These are phyloP conservation scores for Sylvia borin DNA, from an alignment of 2,797 vertebrate species.

Conservation along the genomic window DNA sequence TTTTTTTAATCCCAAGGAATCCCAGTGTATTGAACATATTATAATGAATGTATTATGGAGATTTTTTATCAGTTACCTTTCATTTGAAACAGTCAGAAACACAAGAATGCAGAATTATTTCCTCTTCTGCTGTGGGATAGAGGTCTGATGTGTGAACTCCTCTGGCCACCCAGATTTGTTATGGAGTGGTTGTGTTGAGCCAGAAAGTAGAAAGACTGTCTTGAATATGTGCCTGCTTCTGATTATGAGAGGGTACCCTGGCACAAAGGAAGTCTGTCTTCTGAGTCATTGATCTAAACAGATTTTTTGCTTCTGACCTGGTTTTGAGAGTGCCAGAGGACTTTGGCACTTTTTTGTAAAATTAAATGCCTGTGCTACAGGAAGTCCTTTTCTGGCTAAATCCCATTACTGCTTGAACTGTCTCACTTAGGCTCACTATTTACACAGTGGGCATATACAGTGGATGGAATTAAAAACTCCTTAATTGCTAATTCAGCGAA, in stretches of 20 bases:
- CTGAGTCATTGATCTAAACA: background rate
- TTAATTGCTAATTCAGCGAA: background rate
- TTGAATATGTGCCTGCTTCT: conserved; percentile 11
- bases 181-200: background rate
- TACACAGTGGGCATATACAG: background rate
- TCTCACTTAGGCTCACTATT: background rate
- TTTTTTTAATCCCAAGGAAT: background rate
- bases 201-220: background rate
- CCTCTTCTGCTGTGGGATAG: background rate
- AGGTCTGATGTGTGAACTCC: background rate
- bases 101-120: background rate
- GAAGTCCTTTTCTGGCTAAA: background rate
- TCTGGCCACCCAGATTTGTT: background rate
- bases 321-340: background rate
- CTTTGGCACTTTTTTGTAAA: background rate
- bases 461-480: background rate
- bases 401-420: background rate
- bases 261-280: background rate
- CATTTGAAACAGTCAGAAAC: background rate
- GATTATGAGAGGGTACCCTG: background rate
- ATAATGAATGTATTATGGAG: background rate
- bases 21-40: background rate
- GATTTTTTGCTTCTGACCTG: background rate
- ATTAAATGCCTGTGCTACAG: background rate
- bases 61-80: background rate